Conservation (phyloP, 2,888 invertebrate species). For the Luperina nickerlii region DNA sequence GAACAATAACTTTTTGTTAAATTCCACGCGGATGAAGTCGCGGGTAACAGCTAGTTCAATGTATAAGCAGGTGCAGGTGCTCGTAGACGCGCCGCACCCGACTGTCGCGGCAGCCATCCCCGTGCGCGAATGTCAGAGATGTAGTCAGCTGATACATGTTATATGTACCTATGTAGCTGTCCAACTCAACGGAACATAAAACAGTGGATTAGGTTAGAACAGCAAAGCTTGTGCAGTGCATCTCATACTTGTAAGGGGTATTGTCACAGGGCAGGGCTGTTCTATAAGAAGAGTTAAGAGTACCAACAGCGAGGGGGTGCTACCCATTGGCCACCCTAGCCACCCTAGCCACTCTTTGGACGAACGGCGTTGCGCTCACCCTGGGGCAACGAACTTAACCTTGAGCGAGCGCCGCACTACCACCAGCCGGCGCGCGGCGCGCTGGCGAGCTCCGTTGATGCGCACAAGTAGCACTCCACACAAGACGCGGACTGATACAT, state of each 20-base stretch:
- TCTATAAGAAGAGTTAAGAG: background rate
- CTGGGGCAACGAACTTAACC: constrained; percentile 69
- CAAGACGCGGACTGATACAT: background rate
- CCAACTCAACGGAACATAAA: background rate
- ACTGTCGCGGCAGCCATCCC: no score
- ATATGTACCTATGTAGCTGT: background rate
- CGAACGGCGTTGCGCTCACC: background rate
- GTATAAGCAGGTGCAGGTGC: no score
- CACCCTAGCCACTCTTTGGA: background rate
- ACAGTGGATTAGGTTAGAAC: background rate
- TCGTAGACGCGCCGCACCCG: no score
- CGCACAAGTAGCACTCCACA: constrained; percentile 15
- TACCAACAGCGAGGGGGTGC: background rate
- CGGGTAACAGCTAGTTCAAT: no score
- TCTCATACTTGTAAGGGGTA: no score
- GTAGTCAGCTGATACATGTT: background rate
- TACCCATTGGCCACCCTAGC: background rate
- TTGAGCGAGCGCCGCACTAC: constrained; percentile 66
- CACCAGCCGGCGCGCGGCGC: background rate
- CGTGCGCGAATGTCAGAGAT: background rate
- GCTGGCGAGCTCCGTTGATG: background rate
- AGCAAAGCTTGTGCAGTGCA: background rate
- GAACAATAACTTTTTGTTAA: no score
- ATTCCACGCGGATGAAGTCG: no score
- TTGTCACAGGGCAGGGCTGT: background rate